Evolutionary conservation across 2,113 vertebrate species (phyloP).

Genomic region (Prionailurus viverrinus): DNA sequence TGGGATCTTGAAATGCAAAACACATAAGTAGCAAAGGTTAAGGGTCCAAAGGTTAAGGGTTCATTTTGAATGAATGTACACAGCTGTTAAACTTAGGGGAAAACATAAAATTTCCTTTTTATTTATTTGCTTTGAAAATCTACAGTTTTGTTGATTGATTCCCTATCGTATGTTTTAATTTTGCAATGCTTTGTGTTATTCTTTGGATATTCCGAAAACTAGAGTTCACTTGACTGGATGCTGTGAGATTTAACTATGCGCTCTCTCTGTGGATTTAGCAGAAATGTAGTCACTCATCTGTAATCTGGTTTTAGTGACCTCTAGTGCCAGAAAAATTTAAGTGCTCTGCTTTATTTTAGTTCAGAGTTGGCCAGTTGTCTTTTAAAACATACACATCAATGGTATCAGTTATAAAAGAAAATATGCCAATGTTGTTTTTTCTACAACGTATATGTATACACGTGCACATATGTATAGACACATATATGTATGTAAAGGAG

Average conservation of each 20-base stretch:
- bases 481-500: background rate
- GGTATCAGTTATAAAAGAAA: background rate
- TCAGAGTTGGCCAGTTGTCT: background rate
- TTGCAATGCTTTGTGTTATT: background rate
- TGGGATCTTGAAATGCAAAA: constrained; percentile 4
- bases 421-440: background rate
- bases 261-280: background rate
- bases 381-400: background rate
- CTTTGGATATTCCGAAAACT: constrained; percentile 12
- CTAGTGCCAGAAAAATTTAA: constrained; percentile 43
- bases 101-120: background rate
- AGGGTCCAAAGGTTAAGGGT: background rate
- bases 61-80: background rate
- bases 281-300: background rate
- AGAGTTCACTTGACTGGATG: background rate
- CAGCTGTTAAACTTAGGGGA: background rate
- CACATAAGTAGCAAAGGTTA: background rate
- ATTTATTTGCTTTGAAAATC: constrained; percentile 27
- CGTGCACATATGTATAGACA: background rate
- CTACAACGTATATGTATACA: background rate
- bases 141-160: background rate
- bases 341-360: background rate
- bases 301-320: constrained; percentile 65
- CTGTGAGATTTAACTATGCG: background rate
- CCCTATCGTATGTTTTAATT: background rate